phyloP scores from a whole-genome alignment of 2,797 vertebrate genomes.

The Hylomyscus alleni region DNA sequence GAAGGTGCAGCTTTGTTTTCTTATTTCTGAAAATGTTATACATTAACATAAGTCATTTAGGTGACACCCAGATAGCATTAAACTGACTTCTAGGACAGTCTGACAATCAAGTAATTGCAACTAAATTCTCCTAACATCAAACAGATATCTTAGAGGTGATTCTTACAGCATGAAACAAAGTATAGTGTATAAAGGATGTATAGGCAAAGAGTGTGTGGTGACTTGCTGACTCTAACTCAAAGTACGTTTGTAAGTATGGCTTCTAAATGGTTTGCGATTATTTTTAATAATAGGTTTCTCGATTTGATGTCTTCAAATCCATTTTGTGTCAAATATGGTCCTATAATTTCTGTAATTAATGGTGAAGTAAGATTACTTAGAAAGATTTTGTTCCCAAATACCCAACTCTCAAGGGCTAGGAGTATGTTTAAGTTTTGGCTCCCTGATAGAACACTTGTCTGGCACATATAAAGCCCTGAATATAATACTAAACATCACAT shows the following conservation, averaged over 20 bases:
- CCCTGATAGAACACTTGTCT: background rate
- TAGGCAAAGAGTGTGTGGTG: constrained; percentile 16
- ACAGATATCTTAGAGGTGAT: constrained; percentile 10
- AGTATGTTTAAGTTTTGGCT: background rate
- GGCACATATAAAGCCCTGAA: background rate
- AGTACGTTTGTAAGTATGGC: constrained; percentile 24
- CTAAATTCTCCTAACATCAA: constrained; percentile 61
- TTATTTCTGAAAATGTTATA: constrained; percentile 31
- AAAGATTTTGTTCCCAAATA: constrained; percentile 57
- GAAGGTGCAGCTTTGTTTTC: constrained; percentile 35
- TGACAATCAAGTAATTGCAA: constrained; percentile 50
- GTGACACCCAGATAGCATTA: constrained; percentile 39
- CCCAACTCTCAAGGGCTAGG: background rate
- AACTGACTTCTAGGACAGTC: constrained; percentile 65
- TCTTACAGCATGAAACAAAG: constrained; percentile 34
- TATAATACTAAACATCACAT: background rate
- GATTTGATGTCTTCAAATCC: constrained; percentile 32
- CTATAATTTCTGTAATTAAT: constrained; percentile 59
- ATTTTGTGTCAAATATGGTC: background rate
- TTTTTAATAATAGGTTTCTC: constrained; percentile 15
- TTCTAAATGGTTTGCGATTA: constrained; percentile 42
- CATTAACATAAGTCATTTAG: constrained; percentile 26
- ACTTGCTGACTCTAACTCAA: constrained; percentile 52
- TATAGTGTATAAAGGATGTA: constrained; percentile 1
- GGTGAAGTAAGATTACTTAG: constrained; percentile 11